Conservation (phyloP, 2,888 invertebrate species). For the Synanthedon vespiformis region DNA sequence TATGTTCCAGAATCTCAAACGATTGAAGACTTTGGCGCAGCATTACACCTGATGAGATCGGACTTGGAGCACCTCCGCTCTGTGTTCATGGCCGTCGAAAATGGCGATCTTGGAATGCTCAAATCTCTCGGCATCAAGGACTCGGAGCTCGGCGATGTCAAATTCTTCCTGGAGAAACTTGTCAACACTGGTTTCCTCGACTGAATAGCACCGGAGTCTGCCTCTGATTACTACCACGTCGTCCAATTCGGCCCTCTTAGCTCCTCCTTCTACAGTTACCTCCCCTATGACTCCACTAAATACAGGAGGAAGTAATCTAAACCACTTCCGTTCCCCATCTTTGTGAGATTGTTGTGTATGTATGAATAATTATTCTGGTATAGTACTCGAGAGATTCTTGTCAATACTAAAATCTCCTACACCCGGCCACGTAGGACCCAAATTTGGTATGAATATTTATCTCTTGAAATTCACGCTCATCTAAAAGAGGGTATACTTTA, state of each 20-base stretch:
- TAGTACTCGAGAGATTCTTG: slow-evolving; percentile 14
- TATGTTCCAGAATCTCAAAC: slow-evolving; percentile 87
- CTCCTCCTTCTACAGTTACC: slow-evolving; percentile 79
- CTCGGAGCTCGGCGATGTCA: slow-evolving; percentile 93
- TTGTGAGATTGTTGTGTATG: slow-evolving; percentile 32
- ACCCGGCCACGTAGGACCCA: slow-evolving; percentile 58
- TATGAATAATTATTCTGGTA: slow-evolving; percentile 10
- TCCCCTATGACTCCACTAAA: slow-evolving; percentile 69
- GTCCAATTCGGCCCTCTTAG: slow-evolving; percentile 77
- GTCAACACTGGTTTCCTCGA: slow-evolving; percentile 96
- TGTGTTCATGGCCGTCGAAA: slow-evolving; percentile 95
- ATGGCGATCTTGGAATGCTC: slow-evolving; percentile 93
- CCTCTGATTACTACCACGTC: slow-evolving; percentile 78
- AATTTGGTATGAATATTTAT: slow-evolving; percentile 23
- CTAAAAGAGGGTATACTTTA: no score
- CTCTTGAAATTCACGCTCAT: slow-evolving; percentile 8
- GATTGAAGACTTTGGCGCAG: slow-evolving; percentile 94
- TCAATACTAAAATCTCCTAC: slow-evolving; percentile 27
- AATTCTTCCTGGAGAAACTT: slow-evolving; percentile 95
- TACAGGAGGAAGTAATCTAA: slow-evolving; percentile 47
- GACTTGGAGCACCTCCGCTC: slow-evolving; percentile 93
- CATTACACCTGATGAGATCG: slow-evolving; percentile 84
- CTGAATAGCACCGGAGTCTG: slow-evolving; percentile 82
- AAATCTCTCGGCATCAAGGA: slow-evolving; percentile 95
- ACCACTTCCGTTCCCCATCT: slow-evolving; percentile 5